Base-by-base conservation (phyloP, 2,113 vertebrate species). In the Mustelus asterias region DNA sequence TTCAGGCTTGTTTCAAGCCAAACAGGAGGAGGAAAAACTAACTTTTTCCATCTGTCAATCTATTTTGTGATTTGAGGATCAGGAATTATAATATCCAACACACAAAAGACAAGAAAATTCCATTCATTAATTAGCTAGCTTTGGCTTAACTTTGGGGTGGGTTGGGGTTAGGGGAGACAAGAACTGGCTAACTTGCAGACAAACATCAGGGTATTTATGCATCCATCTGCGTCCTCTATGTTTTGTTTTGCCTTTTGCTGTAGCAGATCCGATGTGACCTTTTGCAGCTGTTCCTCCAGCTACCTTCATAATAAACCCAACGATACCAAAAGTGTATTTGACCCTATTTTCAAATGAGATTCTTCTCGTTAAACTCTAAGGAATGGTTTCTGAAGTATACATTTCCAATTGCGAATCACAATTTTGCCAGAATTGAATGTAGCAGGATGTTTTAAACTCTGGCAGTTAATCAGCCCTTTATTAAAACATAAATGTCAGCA, bases 391-490 rank as follows among this genome's bases (percentile, higher is more conserved):
- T 72, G 37, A 95, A 22, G 41, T 70, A 94, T 69, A 94, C 67
- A 94, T 94, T 95, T 95, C 60, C 33, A 93, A 2, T 93, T 65
- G 89, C 20, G 33, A 58, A 93, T 93, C 89, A 95, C 94, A 48
- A 16, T 95, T 72, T 72, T 95, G 44, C 94, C 69, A 70, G 69
- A 70, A 95, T 14, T 95, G 94, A 95, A 95, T 54, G 11, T 95
- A 44, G 44, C 65, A 69, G 24, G 22, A 95, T 72, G 22, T 72
- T 54, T 70, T 48, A 70, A 95, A 95, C 26, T 72, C 69, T 95
- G 69, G 94, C 69, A 76, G 94, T 72, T 72, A 48, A 76, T 95
- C 94, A 95, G 22, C n/a, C 94, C 94, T 95, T 54, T 95, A 95
- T 95, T 95, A 95, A 95, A 95, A 95, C 69, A 29, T 72, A 72